phyloP scores from a whole-genome alignment of 2,888 invertebrate genomes.

The Xanthorhoe spadicearia region DNA sequence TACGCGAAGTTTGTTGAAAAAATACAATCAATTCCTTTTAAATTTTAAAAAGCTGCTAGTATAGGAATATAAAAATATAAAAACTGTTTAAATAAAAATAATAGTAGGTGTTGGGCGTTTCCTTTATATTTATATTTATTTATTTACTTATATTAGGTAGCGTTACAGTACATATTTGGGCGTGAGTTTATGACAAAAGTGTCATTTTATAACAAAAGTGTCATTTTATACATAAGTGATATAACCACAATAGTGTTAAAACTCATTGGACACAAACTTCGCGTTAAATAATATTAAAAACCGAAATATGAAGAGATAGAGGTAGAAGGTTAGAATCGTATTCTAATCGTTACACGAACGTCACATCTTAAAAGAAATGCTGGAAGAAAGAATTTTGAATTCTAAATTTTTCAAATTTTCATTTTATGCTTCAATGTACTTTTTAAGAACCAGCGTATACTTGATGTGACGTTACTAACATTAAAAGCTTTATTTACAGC shows the following conservation, averaged over 20 bases:
- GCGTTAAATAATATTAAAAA: neutral
- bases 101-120: no score
- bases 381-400: slow-evolving; percentile 15
- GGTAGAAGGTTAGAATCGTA: slow-evolving; percentile 3
- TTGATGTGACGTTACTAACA: slow-evolving; percentile 4
- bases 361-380: neutral
- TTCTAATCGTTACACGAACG: slow-evolving; percentile 1
- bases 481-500: slow-evolving; percentile 2
- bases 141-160: no score
- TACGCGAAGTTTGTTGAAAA: neutral
- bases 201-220: no score
- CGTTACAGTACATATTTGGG: no score
- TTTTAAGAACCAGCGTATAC: neutral
- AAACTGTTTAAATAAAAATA: no score
- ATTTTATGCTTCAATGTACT: slow-evolving; percentile 1
- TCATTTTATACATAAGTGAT: no score
- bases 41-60: neutral
- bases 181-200: no score
- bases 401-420: slow-evolving; percentile 19
- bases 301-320: neutral
- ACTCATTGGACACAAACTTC: neutral
- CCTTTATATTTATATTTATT: no score
- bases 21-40: neutral
- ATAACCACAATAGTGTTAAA: no score
- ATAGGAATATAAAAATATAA: no score